phyloP scores from a whole-genome alignment of 2,888 invertebrate genomes.

The Thymelicus acteon region DNA sequence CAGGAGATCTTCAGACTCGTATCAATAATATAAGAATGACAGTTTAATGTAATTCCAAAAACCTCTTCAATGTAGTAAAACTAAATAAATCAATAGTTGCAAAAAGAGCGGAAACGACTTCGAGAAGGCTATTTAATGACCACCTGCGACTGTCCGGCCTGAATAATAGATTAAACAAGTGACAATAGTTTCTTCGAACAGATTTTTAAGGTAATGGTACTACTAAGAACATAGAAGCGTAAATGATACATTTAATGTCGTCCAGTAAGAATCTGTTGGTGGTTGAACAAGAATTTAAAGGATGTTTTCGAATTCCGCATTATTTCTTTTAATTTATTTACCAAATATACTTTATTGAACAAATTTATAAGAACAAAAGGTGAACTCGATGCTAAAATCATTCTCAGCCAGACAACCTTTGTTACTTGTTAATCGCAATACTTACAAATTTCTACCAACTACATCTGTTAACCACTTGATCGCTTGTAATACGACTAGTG shows the following conservation, averaged over 20 bases:
- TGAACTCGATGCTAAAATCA: no score
- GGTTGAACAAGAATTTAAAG: no score
- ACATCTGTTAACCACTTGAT: not conserved
- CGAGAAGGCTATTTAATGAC: conserved; percentile 73
- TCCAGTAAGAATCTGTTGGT: no score
- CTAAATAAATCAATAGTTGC: conserved; percentile 24
- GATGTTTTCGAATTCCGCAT: no score
- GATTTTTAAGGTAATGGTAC: not conserved
- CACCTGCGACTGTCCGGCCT: conserved; percentile 57
- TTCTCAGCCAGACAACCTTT: no score
- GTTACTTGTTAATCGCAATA: no score
- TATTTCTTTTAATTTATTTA: no score
- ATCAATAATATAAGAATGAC: conserved; percentile 21
- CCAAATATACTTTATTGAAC: no score
- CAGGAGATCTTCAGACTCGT: not conserved
- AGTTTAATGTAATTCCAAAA: conserved; percentile 32
- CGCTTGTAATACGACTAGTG: not conserved
- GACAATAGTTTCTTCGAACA: conserved; percentile 32
- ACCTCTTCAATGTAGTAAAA: conserved; percentile 9
- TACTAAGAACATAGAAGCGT: not conserved
- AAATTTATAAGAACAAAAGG: no score
- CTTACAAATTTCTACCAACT: not conserved
- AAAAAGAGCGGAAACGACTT: conserved; percentile 69
- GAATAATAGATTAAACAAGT: conserved; percentile 26
- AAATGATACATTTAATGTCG: no score